These are phyloP conservation scores for Eumaeus atala DNA, from an alignment of 1,140 invertebrate genomes.

Conservation along the genomic window DNA sequence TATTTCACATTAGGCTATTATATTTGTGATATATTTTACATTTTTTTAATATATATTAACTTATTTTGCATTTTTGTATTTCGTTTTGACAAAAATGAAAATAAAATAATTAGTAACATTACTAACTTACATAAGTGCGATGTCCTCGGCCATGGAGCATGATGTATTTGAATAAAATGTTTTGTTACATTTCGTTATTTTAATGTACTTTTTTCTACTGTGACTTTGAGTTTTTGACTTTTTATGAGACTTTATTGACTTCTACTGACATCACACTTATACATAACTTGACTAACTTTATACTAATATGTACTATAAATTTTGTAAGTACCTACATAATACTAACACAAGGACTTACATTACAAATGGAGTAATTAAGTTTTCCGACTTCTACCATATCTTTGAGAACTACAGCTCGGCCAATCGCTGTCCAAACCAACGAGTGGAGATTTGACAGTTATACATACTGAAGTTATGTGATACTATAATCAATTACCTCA, in stretches of 20 bases:
- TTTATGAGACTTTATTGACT: constrained; percentile 21
- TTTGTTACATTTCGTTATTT: constrained; percentile 48
- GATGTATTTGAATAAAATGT: constrained; percentile 45
- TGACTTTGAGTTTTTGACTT: constrained; percentile 42
- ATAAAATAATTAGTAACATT: constrained; percentile 33
- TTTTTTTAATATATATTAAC: constrained; percentile 38
- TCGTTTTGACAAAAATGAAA: constrained; percentile 38
- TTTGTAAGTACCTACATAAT: constrained; percentile 2
- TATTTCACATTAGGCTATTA: constrained; percentile 23
- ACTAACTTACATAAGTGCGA: constrained; percentile 61
- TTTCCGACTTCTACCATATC: too few relatives aligned
- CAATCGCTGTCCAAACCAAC: too few relatives aligned
- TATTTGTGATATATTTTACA: constrained; percentile 31
- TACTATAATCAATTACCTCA: too few relatives aligned
- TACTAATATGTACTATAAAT: constrained; percentile 16
- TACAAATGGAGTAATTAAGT: too few relatives aligned
- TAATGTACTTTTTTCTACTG: constrained; percentile 37
- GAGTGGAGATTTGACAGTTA: too few relatives aligned
- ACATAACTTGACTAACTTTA: constrained; percentile 24
- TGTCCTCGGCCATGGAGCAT: constrained; percentile 48
- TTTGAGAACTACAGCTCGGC: too few relatives aligned
- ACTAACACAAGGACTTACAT: too few relatives aligned
- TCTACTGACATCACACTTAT: constrained; percentile 19
- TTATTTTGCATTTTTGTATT: constrained; percentile 35
- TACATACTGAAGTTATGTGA: too few relatives aligned